Conservation (phyloP, 2,113 vertebrate species). For the Scomber colias region DNA sequence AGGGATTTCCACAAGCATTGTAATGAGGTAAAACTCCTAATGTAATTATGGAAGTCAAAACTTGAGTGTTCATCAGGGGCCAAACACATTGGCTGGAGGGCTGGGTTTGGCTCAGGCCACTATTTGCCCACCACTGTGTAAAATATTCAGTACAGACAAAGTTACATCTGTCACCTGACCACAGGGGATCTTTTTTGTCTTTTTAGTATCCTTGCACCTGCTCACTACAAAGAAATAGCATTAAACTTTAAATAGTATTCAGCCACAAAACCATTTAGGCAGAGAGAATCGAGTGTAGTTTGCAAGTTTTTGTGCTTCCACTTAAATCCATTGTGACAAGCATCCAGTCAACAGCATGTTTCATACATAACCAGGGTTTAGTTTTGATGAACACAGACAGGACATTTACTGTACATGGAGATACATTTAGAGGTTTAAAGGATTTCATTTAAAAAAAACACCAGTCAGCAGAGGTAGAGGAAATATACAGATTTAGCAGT, state of each 20-base stretch:
- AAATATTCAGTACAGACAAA: neutral
- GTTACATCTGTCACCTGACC: no score
- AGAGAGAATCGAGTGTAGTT: neutral
- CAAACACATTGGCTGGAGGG: no score
- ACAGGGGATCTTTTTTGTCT: no score
- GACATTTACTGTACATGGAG: neutral
- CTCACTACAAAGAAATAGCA: no score
- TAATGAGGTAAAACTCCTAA: no score
- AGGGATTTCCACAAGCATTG: no score
- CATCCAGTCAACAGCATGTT: neutral
- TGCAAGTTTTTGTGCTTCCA: neutral
- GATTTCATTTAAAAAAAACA: neutral
- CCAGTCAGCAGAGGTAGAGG: neutral
- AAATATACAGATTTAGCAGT: neutral
- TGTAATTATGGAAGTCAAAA: no score
- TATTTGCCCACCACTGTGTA: neutral
- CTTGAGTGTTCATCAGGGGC: no score
- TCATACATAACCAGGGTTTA: constrained; percentile 12
- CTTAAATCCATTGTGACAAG: neutral
- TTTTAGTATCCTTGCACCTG: no score
- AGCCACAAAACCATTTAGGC: neutral
- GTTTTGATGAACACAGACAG: neutral
- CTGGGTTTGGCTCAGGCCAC: no score
- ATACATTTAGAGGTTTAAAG: neutral
- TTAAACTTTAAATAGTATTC: neutral